phyloP scores from a whole-genome alignment of 2,888 invertebrate genomes.

The Zygothrica quintamaculata region DNA sequence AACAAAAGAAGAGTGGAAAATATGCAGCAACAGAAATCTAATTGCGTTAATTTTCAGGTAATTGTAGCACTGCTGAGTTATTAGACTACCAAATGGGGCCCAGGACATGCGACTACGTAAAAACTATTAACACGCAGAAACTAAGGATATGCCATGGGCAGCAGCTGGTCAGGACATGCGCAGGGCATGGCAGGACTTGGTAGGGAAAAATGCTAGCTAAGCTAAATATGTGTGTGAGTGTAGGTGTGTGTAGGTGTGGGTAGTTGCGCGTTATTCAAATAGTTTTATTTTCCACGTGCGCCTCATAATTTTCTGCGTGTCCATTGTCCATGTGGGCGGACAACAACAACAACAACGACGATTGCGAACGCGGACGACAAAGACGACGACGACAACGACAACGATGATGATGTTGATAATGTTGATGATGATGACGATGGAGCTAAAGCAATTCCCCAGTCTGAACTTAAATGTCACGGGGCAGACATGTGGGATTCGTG shows the following conservation, averaged over 20 bases:
- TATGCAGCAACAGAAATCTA: constrained; percentile 55
- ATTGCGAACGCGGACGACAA: constrained; percentile 30
- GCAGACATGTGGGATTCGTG: constrained; percentile 17
- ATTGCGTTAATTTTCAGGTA: constrained; percentile 78
- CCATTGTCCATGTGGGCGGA: constrained; percentile 53
- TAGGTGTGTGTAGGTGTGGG: constrained; percentile 9
- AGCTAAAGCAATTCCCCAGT: constrained; percentile 58
- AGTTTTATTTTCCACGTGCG: constrained; percentile 67
- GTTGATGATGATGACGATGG: constrained; percentile 32
- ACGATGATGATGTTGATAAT: too few relatives aligned
- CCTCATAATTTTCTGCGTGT: constrained; percentile 55
- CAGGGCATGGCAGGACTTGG: neutral
- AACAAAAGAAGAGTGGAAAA: constrained; percentile 19
- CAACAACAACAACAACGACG: constrained; percentile 29
- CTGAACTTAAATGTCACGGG: constrained; percentile 54
- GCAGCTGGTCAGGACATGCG: neutral
- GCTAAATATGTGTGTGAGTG: constrained; percentile 18
- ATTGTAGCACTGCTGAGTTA: constrained; percentile 54
- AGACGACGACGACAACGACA: constrained; percentile 32
- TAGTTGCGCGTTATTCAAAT: constrained; percentile 73
- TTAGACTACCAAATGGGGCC: constrained; percentile 20
- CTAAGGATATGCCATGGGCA: constrained; percentile 2
- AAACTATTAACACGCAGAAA: constrained; percentile 68
- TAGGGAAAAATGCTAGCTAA: too few relatives aligned
- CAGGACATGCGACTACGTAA: constrained; percentile 63